A percentile compares a stretch with the other conserved stretches of the same genome.
phyloP scores from a whole-genome alignment of 2,797 vertebrate species.

The Arrhamphus sclerolepis region DNA sequence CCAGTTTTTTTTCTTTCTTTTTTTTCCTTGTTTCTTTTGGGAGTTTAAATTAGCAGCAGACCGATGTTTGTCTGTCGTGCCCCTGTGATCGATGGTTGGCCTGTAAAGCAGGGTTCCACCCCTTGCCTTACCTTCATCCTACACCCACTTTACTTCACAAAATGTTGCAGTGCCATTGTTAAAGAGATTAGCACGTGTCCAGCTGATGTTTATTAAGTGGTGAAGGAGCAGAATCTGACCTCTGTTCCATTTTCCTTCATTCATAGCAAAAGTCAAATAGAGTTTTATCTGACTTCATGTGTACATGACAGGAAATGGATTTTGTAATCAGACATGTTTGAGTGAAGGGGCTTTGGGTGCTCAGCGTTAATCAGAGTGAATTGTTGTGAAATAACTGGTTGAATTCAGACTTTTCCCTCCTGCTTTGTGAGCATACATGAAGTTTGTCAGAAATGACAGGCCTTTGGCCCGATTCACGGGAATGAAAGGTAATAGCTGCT shows the following conservation, averaged over 20 bases:
- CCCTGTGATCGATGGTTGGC: conserved; percentile 7
- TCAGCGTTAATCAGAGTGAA: conserved; percentile 74
- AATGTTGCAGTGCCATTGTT: conserved; percentile 18
- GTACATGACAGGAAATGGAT: conserved; percentile 70
- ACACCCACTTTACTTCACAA: background rate
- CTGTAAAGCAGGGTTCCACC: conserved; percentile 11
- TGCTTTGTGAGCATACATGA: conserved; percentile 62
- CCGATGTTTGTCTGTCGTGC: conserved; percentile 16
- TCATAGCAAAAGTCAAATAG: conserved; percentile 44
- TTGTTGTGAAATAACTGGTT: conserved; percentile 80
- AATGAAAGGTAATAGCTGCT: conserved; percentile 52
- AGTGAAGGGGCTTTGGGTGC: conserved; percentile 39
- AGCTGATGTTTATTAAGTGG: conserved; percentile 11
- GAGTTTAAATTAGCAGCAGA: conserved; percentile 15
- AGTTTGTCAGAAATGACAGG: conserved; percentile 69
- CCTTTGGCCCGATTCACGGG: conserved; percentile 24
- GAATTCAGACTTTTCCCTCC: conserved; percentile 68
- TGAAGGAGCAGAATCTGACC: conserved; percentile 38
- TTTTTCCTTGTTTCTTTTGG: conserved; percentile 4
- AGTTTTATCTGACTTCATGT: conserved; percentile 50
- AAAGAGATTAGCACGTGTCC: conserved; percentile 1
- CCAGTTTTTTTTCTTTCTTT: background rate
- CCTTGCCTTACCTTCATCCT: conserved; percentile 1
- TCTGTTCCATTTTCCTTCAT: conserved; percentile 29
- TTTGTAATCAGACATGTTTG: conserved; percentile 71